Percentiles rank a stretch among this genome's conserved stretches.
Evolutionary conservation across 2,797 vertebrate genomes (phyloP).

Genomic region (Psittacula derbiana): DNA sequence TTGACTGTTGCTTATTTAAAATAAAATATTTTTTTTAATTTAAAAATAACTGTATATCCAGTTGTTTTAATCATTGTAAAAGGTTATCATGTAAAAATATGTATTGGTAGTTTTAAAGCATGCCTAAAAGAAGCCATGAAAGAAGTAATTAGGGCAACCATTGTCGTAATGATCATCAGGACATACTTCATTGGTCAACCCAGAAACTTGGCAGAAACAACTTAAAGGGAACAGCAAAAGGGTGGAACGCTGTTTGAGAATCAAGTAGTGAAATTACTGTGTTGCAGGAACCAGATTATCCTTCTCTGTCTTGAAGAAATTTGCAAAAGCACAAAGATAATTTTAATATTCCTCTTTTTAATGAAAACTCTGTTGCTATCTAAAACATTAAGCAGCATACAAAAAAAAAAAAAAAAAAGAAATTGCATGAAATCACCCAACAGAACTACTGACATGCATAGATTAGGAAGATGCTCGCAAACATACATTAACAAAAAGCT

Average conservation of each 20-base stretch:
- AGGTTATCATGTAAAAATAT: background rate
- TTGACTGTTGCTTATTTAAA: background rate
- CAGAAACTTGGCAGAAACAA: background rate
- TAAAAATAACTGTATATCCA: background rate
- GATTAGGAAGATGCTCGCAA: background rate
- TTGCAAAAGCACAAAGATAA: background rate
- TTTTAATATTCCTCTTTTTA: background rate
- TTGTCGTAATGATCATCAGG: background rate
- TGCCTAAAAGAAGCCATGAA: background rate
- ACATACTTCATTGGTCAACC: background rate
- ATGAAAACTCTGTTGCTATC: background rate
- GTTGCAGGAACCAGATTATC: background rate
- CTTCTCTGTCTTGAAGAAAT: background rate
- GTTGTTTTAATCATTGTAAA: background rate
- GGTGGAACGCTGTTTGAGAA: background rate
- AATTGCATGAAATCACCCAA: background rate
- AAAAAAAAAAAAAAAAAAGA: background rate
- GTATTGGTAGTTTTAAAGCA: background rate
- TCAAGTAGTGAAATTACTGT: background rate
- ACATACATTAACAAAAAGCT: background rate
- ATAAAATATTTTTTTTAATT: background rate
- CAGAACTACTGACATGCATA: background rate
- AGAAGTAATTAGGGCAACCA: background rate
- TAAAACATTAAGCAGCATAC: background rate
- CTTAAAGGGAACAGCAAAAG: background rate